Base-by-base conservation (phyloP, 2,888 invertebrate genomes). In the Nemurella pictetii region DNA sequence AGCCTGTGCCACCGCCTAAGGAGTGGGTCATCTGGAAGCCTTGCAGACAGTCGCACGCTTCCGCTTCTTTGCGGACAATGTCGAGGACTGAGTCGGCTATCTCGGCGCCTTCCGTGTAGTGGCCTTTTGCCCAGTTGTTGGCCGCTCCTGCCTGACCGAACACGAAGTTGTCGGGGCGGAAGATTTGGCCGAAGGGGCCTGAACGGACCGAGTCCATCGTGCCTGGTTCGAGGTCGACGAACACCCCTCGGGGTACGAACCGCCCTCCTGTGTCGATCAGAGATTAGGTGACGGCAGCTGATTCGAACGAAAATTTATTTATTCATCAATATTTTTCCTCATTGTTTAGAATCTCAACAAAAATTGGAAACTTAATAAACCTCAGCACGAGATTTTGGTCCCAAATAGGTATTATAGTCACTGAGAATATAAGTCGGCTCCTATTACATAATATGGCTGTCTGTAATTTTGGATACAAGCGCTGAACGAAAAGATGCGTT, bases 131-230 rank as follows among this genome's bases (percentile, higher is more conserved):
- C 97, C 97, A 97, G 90, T 97, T 97, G 91, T 97, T 97, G 82
- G 97, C 92, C 29, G 94, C 94, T 29, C 94, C 94, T 26, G 92
- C 92, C 89, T 92, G 91, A 3, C 94, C 95, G 88, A 96, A 97
- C 3, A 97, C 96, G 90, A 96, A 97, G 91, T 97, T 97, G 90
- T 97, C 96, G 9, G 97, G 97, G 83, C 97, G 93, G 93, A 97
- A 97, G 86, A 97, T 93, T 89, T 95, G 95, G 20, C 97, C 97
- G 91, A 95, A 96, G 84, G 92, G 93, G 83, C 97, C 96, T 86
- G 96, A 96, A 87, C 97, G 94, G 83, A 97, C 96, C 83, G 96
- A 95, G 92, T 97, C 97, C 97, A 97, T 97, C 87, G 95, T 96
- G 82, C 95, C 95, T 0, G 95, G 95, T 90, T 96, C 95, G 90